A percentile compares a stretch with the other conserved stretches of the same genome.
Evolutionary conservation across 2,797 vertebrate species (phyloP).

Genomic region (Cephalopachus bancanus): DNA sequence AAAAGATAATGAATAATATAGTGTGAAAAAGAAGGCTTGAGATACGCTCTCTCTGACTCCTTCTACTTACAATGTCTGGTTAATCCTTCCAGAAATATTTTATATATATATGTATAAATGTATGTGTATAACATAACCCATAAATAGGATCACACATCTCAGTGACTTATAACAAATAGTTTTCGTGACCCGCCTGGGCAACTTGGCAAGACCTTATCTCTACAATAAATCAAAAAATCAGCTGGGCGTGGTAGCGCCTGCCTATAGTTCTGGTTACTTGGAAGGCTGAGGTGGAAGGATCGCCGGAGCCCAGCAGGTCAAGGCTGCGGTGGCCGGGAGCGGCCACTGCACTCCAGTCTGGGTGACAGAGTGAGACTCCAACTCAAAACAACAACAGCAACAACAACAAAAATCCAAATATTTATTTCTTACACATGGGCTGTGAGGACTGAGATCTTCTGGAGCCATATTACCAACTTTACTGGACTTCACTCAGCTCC

Average conservation of each 20-base stretch:
- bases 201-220: too few species aligned
- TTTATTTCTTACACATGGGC: neutral
- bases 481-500: neutral
- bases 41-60: neutral
- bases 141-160: neutral
- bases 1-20: conserved; percentile 48
- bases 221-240: too few species aligned
- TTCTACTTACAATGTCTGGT: conserved; percentile 8
- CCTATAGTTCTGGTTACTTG: too few species aligned
- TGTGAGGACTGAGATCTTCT: neutral
- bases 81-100: conserved; percentile 33
- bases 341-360: too few species aligned
- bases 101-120: neutral
- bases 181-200: too few species aligned
- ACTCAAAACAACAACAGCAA: too few species aligned
- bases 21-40: conserved; percentile 26
- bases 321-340: too few species aligned
- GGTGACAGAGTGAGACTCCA: too few species aligned
- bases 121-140: neutral
- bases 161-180: neutral
- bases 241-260: too few species aligned
- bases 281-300: too few species aligned
- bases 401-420: too few species aligned
- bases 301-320: too few species aligned
- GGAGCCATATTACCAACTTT: neutral